These are phyloP conservation scores for Pelecanoides urinatrix DNA, from an alignment of 2,113 vertebrate species.

Conservation along the genomic window DNA sequence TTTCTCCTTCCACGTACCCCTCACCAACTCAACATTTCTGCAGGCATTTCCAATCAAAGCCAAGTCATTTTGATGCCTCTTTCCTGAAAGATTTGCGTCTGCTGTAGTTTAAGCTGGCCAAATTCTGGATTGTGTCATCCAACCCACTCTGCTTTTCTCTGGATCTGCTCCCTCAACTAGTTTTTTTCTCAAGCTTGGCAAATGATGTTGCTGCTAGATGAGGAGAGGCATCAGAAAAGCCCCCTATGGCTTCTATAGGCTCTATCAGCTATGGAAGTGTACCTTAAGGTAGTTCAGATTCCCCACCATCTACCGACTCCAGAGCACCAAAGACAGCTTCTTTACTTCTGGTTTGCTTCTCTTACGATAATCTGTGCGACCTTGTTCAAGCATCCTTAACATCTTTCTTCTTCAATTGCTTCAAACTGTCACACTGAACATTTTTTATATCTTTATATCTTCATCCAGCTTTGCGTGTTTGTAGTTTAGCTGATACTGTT, in stretches of 20 bases:
- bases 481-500: background rate
- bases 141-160: background rate
- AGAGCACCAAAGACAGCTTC: background rate
- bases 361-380: rapidly evolving
- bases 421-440: background rate
- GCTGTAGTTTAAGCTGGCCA: background rate
- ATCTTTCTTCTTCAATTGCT: background rate
- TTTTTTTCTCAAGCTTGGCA: background rate
- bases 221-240: background rate
- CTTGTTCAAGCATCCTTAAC: background rate
- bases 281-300: background rate
- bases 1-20: background rate
- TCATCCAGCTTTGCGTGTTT: background rate
- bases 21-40: background rate
- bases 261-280: background rate
- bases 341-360: background rate
- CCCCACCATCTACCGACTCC: background rate
- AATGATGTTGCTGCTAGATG: background rate
- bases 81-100: background rate
- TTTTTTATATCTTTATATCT: background rate
- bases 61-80: background rate
- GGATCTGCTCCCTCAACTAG: background rate
- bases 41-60: background rate
- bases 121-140: background rate
- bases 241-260: background rate